Conservation (phyloP, 2,797 vertebrate species). For the Falco cherrug region DNA sequence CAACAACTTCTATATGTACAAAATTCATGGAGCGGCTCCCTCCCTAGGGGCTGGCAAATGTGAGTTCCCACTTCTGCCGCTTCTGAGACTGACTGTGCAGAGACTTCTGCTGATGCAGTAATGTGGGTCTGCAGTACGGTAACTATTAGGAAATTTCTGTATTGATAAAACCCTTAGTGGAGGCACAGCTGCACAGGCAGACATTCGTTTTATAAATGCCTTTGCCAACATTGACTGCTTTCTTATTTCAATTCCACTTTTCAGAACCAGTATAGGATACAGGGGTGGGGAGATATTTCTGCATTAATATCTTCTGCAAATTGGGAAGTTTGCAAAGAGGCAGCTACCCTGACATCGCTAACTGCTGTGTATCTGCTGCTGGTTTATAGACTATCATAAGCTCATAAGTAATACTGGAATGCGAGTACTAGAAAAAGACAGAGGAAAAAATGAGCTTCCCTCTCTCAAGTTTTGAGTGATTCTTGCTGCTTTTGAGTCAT, state of each 20-base stretch:
- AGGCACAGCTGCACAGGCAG: neutral
- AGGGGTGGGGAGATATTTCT: neutral
- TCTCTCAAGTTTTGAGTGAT: neutral
- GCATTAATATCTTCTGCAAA: neutral
- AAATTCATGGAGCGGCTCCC: slow-evolving; percentile 51
- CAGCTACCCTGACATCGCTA: neutral
- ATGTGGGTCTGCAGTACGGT: neutral
- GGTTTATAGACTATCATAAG: neutral
- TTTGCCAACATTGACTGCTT: neutral
- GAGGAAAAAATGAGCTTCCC: neutral
- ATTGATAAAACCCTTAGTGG: neutral
- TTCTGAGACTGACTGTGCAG: slow-evolving; percentile 3
- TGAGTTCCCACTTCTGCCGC: slow-evolving; percentile 46
- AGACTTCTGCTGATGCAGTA: neutral
- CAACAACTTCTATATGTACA: slow-evolving; percentile 55
- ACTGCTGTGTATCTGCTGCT: neutral
- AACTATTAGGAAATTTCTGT: neutral
- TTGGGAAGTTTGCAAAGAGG: neutral
- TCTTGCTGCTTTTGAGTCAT: neutral
- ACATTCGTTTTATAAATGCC: neutral
- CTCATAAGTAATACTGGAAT: neutral
- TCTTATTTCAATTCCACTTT: neutral
- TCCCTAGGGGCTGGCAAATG: slow-evolving; percentile 18
- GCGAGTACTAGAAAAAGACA: neutral
- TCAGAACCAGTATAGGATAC: neutral